phyloP scores from a whole-genome alignment of 2,888 invertebrate species.

The Cyclophora punctaria region DNA sequence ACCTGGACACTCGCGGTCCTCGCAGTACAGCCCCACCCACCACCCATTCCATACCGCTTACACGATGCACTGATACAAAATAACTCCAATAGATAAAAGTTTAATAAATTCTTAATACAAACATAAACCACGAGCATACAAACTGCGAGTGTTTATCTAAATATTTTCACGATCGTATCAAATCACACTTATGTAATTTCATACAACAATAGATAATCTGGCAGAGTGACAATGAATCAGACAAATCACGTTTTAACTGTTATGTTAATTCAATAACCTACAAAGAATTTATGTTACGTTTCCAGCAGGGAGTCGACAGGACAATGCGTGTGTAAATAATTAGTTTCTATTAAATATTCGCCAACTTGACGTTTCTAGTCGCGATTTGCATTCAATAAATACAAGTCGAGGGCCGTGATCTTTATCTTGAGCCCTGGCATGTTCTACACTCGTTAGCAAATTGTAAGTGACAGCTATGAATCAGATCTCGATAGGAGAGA shows the following conservation, averaged over 20 bases:
- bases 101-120: too few relatives aligned
- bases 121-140: too few relatives aligned
- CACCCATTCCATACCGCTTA: constrained; percentile 40
- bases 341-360: constrained; percentile 47
- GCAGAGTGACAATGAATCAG: too few relatives aligned
- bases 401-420: constrained; percentile 46
- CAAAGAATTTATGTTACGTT: constrained; percentile 33
- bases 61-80: background rate
- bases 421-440: constrained; percentile 56
- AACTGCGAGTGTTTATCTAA: too few relatives aligned
- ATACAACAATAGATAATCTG: too few relatives aligned
- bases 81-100: too few relatives aligned
- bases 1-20: constrained; percentile 46
- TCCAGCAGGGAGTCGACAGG: constrained; percentile 38
- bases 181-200: too few relatives aligned
- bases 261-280: constrained; percentile 21
- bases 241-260: constrained; percentile 13
- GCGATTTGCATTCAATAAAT: constrained; percentile 63
- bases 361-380: constrained; percentile 35
- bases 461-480: constrained; percentile 59
- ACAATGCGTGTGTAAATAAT: constrained; percentile 59
- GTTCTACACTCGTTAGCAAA: constrained; percentile 65
- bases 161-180: too few relatives aligned
- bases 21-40: constrained; percentile 39
- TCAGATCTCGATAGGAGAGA: constrained; percentile 40